These are phyloP conservation scores for Aix galericulata DNA, from an alignment of 2,113 vertebrate genomes.

Conservation along the genomic window DNA sequence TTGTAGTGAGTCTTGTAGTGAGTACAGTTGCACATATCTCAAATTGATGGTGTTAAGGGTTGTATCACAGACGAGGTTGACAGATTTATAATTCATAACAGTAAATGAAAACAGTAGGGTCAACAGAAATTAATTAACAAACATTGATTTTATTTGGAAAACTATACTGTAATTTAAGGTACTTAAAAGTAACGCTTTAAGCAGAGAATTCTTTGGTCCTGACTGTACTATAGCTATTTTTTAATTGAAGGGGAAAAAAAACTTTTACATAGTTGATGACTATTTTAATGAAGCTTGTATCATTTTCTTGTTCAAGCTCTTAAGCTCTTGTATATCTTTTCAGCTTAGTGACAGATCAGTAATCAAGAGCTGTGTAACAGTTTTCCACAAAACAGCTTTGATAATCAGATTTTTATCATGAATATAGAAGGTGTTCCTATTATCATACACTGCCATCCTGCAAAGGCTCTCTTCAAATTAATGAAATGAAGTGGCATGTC, in stretches of 20 bases:
- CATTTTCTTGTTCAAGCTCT: slow-evolving; percentile 27
- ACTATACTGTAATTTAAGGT: slow-evolving; percentile 27
- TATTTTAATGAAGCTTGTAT: slow-evolving; percentile 23
- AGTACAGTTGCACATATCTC: slow-evolving; percentile 17
- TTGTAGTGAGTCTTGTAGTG: too few species aligned
- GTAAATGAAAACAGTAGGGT: slow-evolving; percentile 39
- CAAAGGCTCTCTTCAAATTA: neutral
- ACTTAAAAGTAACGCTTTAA: slow-evolving; percentile 29
- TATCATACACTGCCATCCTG: neutral
- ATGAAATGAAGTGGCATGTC: neutral
- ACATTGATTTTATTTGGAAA: neutral
- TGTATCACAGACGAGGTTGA: slow-evolving; percentile 13
- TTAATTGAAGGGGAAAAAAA: neutral
- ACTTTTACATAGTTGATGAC: neutral
- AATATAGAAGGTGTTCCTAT: slow-evolving; percentile 1
- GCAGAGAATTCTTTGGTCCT: slow-evolving; percentile 24
- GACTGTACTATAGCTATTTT: neutral
- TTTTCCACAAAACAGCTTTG: slow-evolving; percentile 15
- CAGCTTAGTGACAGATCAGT: slow-evolving; percentile 36
- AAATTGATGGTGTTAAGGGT: slow-evolving; percentile 10
- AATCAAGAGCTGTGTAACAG: neutral
- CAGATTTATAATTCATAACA: slow-evolving; percentile 46
- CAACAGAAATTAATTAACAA: slow-evolving; percentile 41
- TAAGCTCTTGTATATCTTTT: slow-evolving; percentile 16
- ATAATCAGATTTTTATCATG: slow-evolving; percentile 9